A percentile compares a stretch with the other conserved stretches of the same genome.
Conservation (phyloP, 2,113 vertebrate genomes). For the Mormyrus lacerda region DNA sequence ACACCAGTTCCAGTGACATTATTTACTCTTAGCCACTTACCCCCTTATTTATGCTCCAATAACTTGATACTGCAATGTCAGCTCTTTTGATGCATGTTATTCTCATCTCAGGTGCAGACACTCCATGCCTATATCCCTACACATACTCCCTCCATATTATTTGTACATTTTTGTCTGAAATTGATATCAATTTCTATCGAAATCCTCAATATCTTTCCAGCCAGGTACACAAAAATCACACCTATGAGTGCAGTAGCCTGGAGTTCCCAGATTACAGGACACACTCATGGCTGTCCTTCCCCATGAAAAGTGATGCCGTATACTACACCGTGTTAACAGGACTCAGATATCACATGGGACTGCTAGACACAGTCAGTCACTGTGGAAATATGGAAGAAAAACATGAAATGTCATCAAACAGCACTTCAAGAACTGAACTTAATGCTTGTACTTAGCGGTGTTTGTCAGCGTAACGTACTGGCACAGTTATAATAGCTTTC, state of each 20-base stretch:
- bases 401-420: not conserved
- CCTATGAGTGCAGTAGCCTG: not conserved
- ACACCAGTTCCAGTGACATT: not conserved
- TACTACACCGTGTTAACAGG: not conserved
- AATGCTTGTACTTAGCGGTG: not conserved
- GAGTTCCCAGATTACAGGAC: not conserved
- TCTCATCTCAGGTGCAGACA: not conserved
- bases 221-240: not conserved
- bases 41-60: not conserved
- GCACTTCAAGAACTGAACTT: not conserved
- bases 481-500: not conserved
- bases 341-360: not conserved
- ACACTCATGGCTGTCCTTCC: not conserved
- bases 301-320: fast-evolving
- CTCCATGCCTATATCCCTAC: not conserved
- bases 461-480: not conserved
- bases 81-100: not conserved
- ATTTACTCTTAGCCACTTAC: not conserved
- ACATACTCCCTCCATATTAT: not conserved
- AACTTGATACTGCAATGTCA: not conserved
- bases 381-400: not conserved
- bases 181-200: not conserved
- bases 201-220: not conserved
- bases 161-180: not conserved
- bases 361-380: not conserved